Percentiles rank a stretch among this genome's conserved stretches.
Evolutionary conservation across 2,888 invertebrate genomes (phyloP).

Genomic region (Luperina testacea): DNA sequence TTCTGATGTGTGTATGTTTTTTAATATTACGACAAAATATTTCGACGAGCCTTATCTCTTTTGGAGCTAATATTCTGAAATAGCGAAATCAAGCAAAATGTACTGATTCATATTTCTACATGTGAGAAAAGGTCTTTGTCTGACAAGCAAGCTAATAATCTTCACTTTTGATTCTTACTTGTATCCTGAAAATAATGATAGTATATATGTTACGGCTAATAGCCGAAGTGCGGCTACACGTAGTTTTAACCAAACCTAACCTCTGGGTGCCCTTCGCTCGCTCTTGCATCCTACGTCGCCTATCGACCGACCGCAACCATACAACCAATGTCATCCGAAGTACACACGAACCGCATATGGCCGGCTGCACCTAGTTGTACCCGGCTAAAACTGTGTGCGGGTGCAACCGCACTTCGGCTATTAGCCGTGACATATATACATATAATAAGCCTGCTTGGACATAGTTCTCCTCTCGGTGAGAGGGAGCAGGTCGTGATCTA

Average conservation of each 20-base stretch:
- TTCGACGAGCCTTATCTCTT: not conserved
- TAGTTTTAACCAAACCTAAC: too few species aligned
- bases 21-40: not conserved
- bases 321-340: too few species aligned
- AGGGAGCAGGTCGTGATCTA: not conserved
- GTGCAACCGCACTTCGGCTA: too few species aligned
- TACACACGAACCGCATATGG: too few species aligned
- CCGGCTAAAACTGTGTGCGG: too few species aligned
- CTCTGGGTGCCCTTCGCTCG: too few species aligned
- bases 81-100: not conserved
- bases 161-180: not conserved
- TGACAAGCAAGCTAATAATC: not conserved
- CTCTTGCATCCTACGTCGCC: too few species aligned
- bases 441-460: not conserved
- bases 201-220: too few species aligned
- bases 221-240: too few species aligned
- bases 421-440: too few species aligned
- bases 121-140: not conserved
- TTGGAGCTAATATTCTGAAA: not conserved
- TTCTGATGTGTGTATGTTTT: not conserved
- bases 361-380: too few species aligned
- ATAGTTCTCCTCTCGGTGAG: not conserved
- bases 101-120: not conserved
- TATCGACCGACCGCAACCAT: too few species aligned
- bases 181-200: not conserved